Percentiles rank a stretch among this genome's conserved stretches.
Evolutionary conservation across 2,888 invertebrate species (phyloP).

Genomic region (Polymixis flavicincta): DNA sequence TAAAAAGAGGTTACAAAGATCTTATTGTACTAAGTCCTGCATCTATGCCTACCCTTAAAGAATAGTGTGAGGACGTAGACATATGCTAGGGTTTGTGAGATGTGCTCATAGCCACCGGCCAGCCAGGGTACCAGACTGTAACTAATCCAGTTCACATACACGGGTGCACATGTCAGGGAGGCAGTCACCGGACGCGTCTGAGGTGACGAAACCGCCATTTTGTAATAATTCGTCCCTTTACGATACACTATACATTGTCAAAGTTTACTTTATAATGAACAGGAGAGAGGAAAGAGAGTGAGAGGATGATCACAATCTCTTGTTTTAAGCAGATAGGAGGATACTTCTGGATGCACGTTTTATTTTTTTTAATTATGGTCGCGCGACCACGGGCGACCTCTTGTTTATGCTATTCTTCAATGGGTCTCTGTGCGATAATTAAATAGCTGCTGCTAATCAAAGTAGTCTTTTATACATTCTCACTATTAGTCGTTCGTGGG

Average conservation of each 20-base stretch:
- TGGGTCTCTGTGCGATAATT: background rate
- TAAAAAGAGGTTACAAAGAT: background rate
- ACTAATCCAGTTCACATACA: conserved; percentile 35
- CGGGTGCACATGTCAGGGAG: conserved; percentile 34
- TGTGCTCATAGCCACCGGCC: conserved; percentile 32
- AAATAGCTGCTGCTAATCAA: background rate
- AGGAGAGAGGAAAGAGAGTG: too few relatives aligned
- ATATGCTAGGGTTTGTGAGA: conserved; percentile 1
- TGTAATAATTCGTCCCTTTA: background rate
- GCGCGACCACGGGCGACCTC: too few relatives aligned
- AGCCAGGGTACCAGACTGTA: conserved; percentile 41
- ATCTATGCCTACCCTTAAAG: background rate
- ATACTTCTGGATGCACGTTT: background rate
- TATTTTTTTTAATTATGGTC: background rate
- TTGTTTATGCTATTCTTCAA: background rate
- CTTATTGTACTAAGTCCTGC: background rate
- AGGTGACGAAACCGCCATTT: conserved; percentile 1
- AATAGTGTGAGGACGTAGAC: background rate
- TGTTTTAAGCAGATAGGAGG: background rate
- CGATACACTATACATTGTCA: background rate
- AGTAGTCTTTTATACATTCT: background rate
- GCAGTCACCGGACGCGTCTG: background rate
- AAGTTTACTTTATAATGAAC: too few relatives aligned
- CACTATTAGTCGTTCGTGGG: background rate
- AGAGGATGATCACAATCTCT: background rate